A percentile compares a stretch with the other conserved stretches of the same genome.
phyloP scores from a whole-genome alignment of 2,888 invertebrate genomes.

The Lepidochrysops patricia region DNA sequence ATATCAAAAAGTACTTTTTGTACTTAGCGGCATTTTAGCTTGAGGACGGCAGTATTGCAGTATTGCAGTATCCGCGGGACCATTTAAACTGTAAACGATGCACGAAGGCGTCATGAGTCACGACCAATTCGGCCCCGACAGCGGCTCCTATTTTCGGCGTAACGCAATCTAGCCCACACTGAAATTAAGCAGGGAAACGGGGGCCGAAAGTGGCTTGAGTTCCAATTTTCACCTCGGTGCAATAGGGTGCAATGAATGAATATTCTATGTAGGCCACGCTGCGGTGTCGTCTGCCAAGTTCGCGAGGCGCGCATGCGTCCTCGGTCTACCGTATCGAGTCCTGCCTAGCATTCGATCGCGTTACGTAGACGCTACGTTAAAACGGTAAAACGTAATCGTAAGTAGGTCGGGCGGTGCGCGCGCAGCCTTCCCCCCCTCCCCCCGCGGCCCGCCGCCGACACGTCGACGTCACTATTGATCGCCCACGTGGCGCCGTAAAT shows the following conservation, averaged over 20 bases:
- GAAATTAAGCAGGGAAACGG: constrained; percentile 2
- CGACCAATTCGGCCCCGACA: not conserved
- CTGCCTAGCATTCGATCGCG: constrained; percentile 50
- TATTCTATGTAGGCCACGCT: constrained; percentile 38
- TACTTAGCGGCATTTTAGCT: too few relatives aligned
- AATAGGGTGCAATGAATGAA: constrained; percentile 33
- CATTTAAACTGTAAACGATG: not conserved
- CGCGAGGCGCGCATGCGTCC: constrained; percentile 37
- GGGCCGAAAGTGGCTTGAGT: constrained; percentile 7
- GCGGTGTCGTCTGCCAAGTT: constrained; percentile 37
- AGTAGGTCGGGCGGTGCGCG: constrained; percentile 67
- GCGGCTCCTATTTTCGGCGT: not conserved
- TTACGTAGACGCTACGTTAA: constrained; percentile 66
- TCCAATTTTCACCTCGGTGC: constrained; percentile 20
- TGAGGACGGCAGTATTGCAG: too few relatives aligned
- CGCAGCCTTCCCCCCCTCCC: constrained; percentile 36
- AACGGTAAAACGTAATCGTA: constrained; percentile 53
- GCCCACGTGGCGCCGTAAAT: constrained; percentile 69
- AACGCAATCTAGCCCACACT: not conserved
- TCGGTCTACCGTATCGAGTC: constrained; percentile 26
- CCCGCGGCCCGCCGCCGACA: constrained; percentile 24
- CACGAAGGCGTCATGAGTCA: not conserved
- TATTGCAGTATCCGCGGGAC: not conserved
- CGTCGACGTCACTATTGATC: constrained; percentile 72
- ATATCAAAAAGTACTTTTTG: too few relatives aligned